phyloP scores from a whole-genome alignment of 2,797 vertebrate species.

The Cottoperca gobio region DNA sequence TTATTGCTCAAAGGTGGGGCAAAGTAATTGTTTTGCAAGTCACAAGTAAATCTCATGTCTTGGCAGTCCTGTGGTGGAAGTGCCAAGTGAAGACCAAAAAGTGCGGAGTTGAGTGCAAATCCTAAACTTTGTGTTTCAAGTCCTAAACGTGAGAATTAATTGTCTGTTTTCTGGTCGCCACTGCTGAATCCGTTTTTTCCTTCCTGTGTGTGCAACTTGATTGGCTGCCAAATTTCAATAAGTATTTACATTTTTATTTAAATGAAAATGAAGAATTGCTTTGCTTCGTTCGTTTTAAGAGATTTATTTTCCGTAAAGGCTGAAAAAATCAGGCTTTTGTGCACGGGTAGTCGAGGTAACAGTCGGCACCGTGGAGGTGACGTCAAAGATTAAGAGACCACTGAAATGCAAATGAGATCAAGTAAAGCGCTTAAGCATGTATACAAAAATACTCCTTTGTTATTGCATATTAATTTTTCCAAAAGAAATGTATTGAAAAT shows the following conservation, averaged over 20 bases:
- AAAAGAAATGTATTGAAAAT: conserved; percentile 51
- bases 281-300: neutral
- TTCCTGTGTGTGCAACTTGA: neutral
- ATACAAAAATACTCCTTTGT: conserved; percentile 50
- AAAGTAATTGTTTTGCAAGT: neutral
- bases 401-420: conserved; percentile 60
- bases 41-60: neutral
- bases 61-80: neutral
- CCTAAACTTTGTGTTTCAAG: conserved; percentile 1
- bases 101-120: neutral
- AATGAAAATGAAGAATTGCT: neutral
- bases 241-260: neutral
- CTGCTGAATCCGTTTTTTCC: neutral
- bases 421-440: conserved; percentile 51
- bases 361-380: neutral
- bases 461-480: conserved; percentile 64
- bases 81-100: neutral
- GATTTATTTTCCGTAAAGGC: neutral
- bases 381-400: conserved; percentile 51
- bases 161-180: conserved; percentile 5
- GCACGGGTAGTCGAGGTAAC: neutral
- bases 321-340: conserved; percentile 1
- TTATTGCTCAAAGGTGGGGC: neutral
- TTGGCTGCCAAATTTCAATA: neutral
- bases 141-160: neutral